phyloP scores from a whole-genome alignment of 1,140 invertebrate genomes.

The Antheraea mylitta region DNA sequence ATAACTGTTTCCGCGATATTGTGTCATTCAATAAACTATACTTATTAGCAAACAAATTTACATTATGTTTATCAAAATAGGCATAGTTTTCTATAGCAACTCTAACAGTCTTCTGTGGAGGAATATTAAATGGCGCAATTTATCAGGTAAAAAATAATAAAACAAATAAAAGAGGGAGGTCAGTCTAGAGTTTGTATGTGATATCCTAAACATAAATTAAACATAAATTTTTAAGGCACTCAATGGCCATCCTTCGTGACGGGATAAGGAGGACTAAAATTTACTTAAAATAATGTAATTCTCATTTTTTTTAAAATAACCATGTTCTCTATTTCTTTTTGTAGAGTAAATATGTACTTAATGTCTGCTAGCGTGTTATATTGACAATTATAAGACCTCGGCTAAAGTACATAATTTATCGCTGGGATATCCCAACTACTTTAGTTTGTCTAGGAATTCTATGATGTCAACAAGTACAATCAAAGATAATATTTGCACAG shows the following conservation, averaged over 20 bases:
- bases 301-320: background rate
- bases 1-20: no score
- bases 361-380: background rate
- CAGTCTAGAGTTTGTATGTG: no score
- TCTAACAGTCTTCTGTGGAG: no score
- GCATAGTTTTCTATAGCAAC: no score
- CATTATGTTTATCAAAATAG: no score
- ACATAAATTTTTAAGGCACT: no score
- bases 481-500: background rate
- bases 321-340: background rate
- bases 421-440: constrained; percentile 8
- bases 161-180: background rate
- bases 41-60: no score
- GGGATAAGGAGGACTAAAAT: constrained; percentile 21
- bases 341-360: background rate
- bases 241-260: background rate
- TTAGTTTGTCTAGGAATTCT: background rate
- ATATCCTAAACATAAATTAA: no score
- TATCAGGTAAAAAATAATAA: background rate
- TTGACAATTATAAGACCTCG: constrained; percentile 5
- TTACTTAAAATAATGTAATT: constrained; percentile 19
- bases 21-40: no score
- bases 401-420: constrained; percentile 7
- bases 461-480: background rate
- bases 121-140: no score